phyloP scores from a whole-genome alignment of 1,140 invertebrate genomes.

The Lethocerus indicus region DNA sequence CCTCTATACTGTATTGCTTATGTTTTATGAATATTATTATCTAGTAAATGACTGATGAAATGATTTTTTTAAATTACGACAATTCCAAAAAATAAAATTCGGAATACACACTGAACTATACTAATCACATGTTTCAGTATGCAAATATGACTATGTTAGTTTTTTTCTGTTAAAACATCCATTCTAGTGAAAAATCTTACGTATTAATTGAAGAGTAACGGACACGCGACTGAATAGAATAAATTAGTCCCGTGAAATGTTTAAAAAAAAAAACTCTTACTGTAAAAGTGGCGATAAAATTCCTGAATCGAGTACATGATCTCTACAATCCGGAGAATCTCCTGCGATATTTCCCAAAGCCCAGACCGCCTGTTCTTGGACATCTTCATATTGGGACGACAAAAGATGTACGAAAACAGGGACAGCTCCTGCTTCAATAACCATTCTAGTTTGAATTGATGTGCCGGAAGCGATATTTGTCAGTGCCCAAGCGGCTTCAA shows the following conservation, averaged over 20 bases:
- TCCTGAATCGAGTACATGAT: conserved; percentile 73
- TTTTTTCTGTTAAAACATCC: too few species aligned
- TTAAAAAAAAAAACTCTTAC: conserved; percentile 42
- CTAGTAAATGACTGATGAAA: not conserved
- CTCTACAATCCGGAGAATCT: conserved; percentile 81
- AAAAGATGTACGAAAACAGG: conserved; percentile 79
- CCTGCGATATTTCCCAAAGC: conserved; percentile 93
- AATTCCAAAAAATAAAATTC: too few species aligned
- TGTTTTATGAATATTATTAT: not conserved
- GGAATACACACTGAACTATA: too few species aligned
- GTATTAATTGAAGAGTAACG: too few species aligned
- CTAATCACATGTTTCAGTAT: too few species aligned
- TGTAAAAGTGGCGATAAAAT: conserved; percentile 77
- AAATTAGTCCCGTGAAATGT: too few species aligned
- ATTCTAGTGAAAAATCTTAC: too few species aligned
- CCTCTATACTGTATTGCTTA: not conserved
- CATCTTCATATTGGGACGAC: conserved; percentile 71
- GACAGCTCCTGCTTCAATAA: conserved; percentile 87
- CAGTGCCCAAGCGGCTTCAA: conserved; percentile 95
- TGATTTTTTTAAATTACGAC: not conserved
- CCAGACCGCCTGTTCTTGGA: conserved; percentile 94
- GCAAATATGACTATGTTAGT: too few species aligned
- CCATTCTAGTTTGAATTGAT: conserved; percentile 78
- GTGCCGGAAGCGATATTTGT: conserved; percentile 98
- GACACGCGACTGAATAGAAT: too few species aligned